These are phyloP conservation scores for Isichthys henryi DNA, from an alignment of 2,113 vertebrate genomes.

Conservation along the genomic window DNA sequence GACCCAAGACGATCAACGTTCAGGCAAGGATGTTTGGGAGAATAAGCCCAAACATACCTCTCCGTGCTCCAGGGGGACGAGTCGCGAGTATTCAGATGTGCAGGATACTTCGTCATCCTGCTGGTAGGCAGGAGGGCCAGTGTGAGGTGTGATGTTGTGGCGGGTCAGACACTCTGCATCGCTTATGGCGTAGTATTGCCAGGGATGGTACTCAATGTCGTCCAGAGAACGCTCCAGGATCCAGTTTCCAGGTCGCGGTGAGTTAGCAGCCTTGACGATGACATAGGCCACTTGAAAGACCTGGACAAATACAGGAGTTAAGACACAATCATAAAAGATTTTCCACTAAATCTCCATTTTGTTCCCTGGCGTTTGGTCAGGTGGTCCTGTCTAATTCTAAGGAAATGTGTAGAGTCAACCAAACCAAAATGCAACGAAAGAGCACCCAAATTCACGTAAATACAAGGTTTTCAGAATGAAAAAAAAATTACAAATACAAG, in stretches of 20 bases:
- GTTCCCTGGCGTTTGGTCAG: background rate
- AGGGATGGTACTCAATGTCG: constrained; percentile 71
- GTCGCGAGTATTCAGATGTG: constrained; percentile 87
- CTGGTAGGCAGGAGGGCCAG: background rate
- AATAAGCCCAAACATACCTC: constrained; percentile 65
- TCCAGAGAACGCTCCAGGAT: constrained; percentile 86
- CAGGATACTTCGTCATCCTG: constrained; percentile 89
- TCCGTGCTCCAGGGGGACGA: constrained; percentile 86
- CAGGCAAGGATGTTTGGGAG: background rate
- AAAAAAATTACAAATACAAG: background rate
- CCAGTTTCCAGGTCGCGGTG: constrained; percentile 94
- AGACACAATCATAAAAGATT: background rate
- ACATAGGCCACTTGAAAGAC: constrained; percentile 90
- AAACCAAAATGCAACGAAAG: background rate
- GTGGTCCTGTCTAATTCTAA: background rate
- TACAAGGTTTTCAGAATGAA: background rate
- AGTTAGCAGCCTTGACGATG: constrained; percentile 93
- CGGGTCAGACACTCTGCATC: constrained; percentile 83
- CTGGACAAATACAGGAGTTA: constrained; percentile 44
- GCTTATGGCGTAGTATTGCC: constrained; percentile 92
- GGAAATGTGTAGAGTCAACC: background rate
- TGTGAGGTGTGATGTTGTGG: constrained; percentile 75
- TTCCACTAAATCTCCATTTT: background rate
- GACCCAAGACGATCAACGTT: background rate
- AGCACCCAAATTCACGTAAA: background rate